Evolutionary conservation across 2,888 invertebrate genomes (phyloP), one percentile per base, ranked within the genome.

Genomic region (Pharmacophagus antenor): DNA sequence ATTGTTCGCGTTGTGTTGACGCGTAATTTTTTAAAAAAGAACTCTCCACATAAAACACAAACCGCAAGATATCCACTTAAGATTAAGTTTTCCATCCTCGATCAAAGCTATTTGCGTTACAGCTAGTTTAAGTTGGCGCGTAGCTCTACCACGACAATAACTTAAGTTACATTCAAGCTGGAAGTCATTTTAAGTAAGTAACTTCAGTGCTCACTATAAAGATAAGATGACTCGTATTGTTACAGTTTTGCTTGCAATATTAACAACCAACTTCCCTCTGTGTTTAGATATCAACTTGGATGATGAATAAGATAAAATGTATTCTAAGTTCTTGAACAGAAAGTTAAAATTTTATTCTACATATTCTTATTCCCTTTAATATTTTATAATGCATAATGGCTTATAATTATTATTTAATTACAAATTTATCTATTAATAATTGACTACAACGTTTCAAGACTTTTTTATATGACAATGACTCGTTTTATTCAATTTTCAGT

Each of bases 171-270:
- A 17, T 17, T 1, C 42, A n/a, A 42, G 42, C n/a, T 18, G 17
- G 18, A 46, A 46, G 21, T 20, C 18, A 21, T 46, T 46, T 17
- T 46, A 7, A 20, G 10, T 6, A 21, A 46, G 20, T 46, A 46
- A 46, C 46, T 46, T 46, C 47, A 46, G n/a, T 37, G 15, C 20
- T 23, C 12, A 47, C 52, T 41, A 58, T 57, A 58, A 58, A 52
- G 57, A 58, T 58, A 58, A 58, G 57, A 44, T 51, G 57, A 58
- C 57, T 31, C 51, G 22, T 17, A 44, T 52, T 47, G 58, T 58
- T 27, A 44, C 41, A 10, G 52, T 58, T 51, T 52, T 51, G 51
- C 44, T 52, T 58, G 52, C 12, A 52, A 46, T 52, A 58, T 56
- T 48, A 56, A 37, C 46, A 46, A 53, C 41, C 47, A 23, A 23